Evolutionary conservation across 2,888 invertebrate species (phyloP).

Genomic region (Cataglyphis livida): DNA sequence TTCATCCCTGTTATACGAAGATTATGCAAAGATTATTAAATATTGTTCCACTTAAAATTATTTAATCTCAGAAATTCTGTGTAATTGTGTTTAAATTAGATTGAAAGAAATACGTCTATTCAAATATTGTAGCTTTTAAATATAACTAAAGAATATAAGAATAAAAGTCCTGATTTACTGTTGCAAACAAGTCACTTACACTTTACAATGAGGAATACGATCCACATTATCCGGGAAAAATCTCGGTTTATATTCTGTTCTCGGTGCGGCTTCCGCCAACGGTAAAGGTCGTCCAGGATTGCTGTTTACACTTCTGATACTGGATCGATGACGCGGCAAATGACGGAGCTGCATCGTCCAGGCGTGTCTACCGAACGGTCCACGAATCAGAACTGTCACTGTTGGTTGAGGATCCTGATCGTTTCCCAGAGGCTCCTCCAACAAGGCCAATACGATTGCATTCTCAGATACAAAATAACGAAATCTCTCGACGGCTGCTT

Average conservation of each 20-base stretch:
- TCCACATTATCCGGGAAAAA: conserved; percentile 94
- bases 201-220: conserved; percentile 92
- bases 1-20: conserved; percentile 89
- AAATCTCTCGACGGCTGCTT: conserved; percentile 90
- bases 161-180: not conserved
- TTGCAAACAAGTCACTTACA: conserved; percentile 87
- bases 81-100: not conserved
- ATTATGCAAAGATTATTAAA: not conserved
- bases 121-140: not conserved
- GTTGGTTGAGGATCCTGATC: conserved; percentile 97
- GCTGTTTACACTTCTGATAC: conserved; percentile 88
- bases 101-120: not conserved
- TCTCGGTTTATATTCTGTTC: conserved; percentile 90
- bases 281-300: conserved; percentile 92
- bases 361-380: conserved; percentile 97
- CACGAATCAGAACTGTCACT: conserved; percentile 94
- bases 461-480: conserved; percentile 97
- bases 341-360: conserved; percentile 97
- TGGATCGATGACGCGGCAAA: conserved; percentile 93
- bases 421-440: conserved; percentile 97
- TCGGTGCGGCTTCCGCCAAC: conserved; percentile 90
- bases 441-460: conserved; percentile 93
- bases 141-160: conserved; percentile 11
- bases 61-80: not conserved
- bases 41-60: not conserved